Evolutionary conservation across 2,888 invertebrate genomes (phyloP), one percentile per base, ranked within the genome.

Genomic region (Achlya flavicornis): DNA sequence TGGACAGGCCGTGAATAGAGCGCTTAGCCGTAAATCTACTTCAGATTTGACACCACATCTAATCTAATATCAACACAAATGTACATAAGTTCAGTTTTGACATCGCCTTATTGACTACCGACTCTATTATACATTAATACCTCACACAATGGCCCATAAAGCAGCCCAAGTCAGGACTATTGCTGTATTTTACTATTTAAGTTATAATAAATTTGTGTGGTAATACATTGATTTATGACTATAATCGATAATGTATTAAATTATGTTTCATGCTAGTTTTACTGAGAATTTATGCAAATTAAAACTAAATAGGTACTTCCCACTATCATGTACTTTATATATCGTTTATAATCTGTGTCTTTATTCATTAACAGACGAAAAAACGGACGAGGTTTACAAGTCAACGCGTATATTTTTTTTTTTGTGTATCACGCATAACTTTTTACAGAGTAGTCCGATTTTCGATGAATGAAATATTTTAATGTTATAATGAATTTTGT

Each of bases 31-130:
- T 78, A 79, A 76, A 77, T 78, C 78, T 73, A 66, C 67, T 70
- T 75, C 75, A 73, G 68, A 65, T 74, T 71, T 71, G 75, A 76
- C 74, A 65, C 75, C 77, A 66, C 74, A 66, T 76, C 79, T 77
- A 79, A 79, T 80, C 79, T 75, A 66, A 69, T 72, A 78, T 79
- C 79, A 79, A 77, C 75, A 60, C 57, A 60, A 69, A 71, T 66
- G 66, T 65, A 68, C 70, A 71, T 72, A 70, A 60, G 61, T 57
- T 32, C 48, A 26, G 64, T 63, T 73, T 67, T 68, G 72, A 73
- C 72, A 70, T 69, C 64, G 72, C 73, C 71, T 69, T 74, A 79
- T 78, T 76, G 74, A 76, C 74, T 75, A 71, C 66, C 61, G 66
- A 61, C 63, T 68, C 63, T 66, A 68, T 73, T 67, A 66, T 66